Conservation (phyloP, 2,888 invertebrate genomes). For the Proisotoma minuta region DNA sequence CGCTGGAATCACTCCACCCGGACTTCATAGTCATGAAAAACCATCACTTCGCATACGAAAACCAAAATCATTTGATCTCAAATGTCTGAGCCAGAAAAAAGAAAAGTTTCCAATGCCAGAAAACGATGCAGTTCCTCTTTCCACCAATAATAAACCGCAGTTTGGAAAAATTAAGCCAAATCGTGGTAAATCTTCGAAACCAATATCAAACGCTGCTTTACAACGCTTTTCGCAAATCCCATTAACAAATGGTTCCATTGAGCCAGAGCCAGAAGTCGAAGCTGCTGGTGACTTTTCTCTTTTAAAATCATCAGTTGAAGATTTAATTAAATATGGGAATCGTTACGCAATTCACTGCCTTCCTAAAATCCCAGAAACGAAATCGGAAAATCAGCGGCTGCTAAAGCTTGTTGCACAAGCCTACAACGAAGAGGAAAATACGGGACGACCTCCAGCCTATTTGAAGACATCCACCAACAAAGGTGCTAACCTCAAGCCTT, state of each 20-base stretch:
- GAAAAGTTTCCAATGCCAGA: neutral
- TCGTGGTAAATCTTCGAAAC: neutral
- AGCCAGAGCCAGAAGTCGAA: neutral
- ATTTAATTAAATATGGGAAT: neutral
- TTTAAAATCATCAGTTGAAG: conserved; percentile 6
- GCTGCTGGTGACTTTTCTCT: neutral
- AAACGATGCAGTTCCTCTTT: neutral
- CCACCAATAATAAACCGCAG: neutral
- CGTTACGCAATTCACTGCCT: conserved; percentile 10
- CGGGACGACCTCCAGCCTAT: conserved; percentile 28
- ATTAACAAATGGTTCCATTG: neutral
- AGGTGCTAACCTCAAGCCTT: neutral
- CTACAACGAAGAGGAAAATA: conserved; percentile 15
- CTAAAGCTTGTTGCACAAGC: conserved; percentile 11
- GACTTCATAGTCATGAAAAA: neutral
- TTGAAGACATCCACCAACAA: conserved; percentile 21
- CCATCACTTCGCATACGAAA: conserved; percentile 7
- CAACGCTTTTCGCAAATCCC: neutral
- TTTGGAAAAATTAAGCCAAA: neutral
- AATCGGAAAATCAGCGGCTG: conserved; percentile 2
- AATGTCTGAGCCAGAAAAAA: no score
- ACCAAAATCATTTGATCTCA: conserved; percentile 1
- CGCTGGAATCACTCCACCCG: neutral
- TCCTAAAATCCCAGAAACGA: conserved; percentile 1
- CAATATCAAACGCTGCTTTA: neutral